Evolutionary conservation across 2,888 invertebrate species (phyloP).

Genomic region (Sesia bembeciformis): DNA sequence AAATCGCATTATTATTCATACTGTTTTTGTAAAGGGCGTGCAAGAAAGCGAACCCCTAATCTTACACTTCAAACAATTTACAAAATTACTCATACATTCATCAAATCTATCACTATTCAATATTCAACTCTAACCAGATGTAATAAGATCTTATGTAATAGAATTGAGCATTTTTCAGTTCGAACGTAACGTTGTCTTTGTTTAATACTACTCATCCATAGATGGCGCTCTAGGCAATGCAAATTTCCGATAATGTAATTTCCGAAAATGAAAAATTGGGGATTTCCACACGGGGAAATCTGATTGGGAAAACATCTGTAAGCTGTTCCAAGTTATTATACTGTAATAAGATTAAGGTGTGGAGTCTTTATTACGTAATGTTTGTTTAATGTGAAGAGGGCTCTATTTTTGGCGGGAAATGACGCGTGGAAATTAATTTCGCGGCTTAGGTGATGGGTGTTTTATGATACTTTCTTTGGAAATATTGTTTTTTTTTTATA

Average conservation of each 20-base stretch:
- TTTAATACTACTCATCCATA: constrained; percentile 38
- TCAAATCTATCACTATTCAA: constrained; percentile 9
- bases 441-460: background rate
- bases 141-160: constrained; percentile 2
- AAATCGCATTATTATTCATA: constrained; percentile 71
- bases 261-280: constrained; percentile 66
- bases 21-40: constrained; percentile 67
- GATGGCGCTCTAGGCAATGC: constrained; percentile 67
- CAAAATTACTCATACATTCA: constrained; percentile 26
- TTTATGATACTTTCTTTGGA: background rate
- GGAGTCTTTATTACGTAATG: constrained; percentile 57
- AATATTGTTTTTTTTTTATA: background rate
- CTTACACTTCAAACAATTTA: constrained; percentile 33
- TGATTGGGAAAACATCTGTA: constrained; percentile 68
- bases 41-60: constrained; percentile 56
- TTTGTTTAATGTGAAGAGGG: constrained; percentile 48
- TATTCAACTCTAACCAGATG: constrained; percentile 16
- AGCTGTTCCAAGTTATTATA: constrained; percentile 65
- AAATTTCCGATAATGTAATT: constrained; percentile 67
- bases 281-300: constrained; percentile 37
- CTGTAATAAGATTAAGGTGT: constrained; percentile 66
- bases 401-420: constrained; percentile 27
- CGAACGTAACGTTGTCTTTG: constrained; percentile 18
- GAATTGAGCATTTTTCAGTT: background rate
- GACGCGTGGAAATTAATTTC: constrained; percentile 26